phyloP scores from a whole-genome alignment of 2,888 invertebrate species.

The Platycheirus rosarum region DNA sequence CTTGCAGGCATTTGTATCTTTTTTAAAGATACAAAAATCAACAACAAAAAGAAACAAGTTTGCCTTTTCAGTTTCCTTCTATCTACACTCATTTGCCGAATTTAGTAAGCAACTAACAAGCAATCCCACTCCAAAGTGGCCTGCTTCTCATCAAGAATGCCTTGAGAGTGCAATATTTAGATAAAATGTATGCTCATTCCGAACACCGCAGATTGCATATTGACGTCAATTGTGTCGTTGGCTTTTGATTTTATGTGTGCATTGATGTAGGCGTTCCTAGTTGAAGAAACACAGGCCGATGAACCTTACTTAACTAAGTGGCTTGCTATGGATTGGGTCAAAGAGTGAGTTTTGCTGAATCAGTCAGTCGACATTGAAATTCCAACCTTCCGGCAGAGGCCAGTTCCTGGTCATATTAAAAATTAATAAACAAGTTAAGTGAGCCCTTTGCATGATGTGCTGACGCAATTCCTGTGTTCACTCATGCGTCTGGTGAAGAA shows the following conservation, averaged over 20 bases:
- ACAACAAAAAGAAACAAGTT: slow-evolving; percentile 38
- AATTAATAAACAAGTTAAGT: slow-evolving; percentile 35
- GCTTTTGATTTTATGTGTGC: slow-evolving; percentile 30
- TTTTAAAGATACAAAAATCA: slow-evolving; percentile 17
- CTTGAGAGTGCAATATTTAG: slow-evolving; percentile 33
- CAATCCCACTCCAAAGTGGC: slow-evolving; percentile 33
- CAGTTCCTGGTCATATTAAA: slow-evolving; percentile 24
- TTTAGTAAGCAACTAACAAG: not conserved
- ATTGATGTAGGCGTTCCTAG: slow-evolving; percentile 35
- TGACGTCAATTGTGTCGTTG: slow-evolving; percentile 40
- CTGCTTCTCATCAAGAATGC: slow-evolving; percentile 42
- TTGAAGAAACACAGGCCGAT: slow-evolving; percentile 45
- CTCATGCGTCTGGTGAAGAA: slow-evolving; percentile 26
- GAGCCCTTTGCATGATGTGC: not conserved
- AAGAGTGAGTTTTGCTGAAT: slow-evolving; percentile 33
- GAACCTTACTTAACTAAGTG: slow-evolving; percentile 34
- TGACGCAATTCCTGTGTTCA: not conserved
- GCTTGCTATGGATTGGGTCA: slow-evolving; percentile 43
- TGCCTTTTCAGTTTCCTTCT: slow-evolving; percentile 22
- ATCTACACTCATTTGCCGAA: slow-evolving; percentile 18
- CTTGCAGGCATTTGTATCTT: slow-evolving; percentile 11
- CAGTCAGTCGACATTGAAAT: slow-evolving; percentile 45
- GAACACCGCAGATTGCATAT: slow-evolving; percentile 7
- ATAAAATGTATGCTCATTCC: slow-evolving; percentile 32
- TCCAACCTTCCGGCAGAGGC: slow-evolving; percentile 39